Conservation (phyloP, 2,888 invertebrate genomes). For the Ecliptopera silaceata region DNA sequence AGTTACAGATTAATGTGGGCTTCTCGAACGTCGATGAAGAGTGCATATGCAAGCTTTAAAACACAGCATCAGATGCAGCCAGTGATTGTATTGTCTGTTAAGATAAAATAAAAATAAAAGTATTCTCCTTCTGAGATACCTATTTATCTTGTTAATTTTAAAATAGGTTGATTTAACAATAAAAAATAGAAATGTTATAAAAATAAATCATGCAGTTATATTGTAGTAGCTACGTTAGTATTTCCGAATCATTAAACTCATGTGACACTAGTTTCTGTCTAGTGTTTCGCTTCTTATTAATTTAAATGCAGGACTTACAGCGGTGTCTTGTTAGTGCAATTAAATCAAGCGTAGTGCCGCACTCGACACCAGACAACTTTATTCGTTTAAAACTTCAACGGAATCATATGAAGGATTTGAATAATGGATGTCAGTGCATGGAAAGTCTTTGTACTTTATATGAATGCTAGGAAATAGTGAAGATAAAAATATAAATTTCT, state of each 20-base stretch:
- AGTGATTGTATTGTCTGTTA: slow-evolving; percentile 2
- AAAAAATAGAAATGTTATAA: background rate
- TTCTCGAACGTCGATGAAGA: slow-evolving; percentile 39
- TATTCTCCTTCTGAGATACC: background rate
- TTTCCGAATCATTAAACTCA: slow-evolving; percentile 1
- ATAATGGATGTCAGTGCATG: slow-evolving; percentile 28
- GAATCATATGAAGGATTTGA: slow-evolving; percentile 34
- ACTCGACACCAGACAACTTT: slow-evolving; percentile 43
- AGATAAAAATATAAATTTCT: too few species aligned
- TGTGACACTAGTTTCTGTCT: slow-evolving; percentile 34
- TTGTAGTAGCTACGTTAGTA: too few species aligned
- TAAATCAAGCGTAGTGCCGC: slow-evolving; percentile 50
- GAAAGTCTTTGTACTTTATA: slow-evolving; percentile 2
- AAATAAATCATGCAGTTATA: background rate
- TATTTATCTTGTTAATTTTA: too few species aligned
- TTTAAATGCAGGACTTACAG: slow-evolving; percentile 56
- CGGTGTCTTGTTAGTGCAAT: slow-evolving; percentile 63
- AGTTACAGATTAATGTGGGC: slow-evolving; percentile 56
- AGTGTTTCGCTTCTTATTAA: slow-evolving; percentile 50
- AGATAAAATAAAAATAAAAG: background rate
- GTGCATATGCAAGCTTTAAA: slow-evolving; percentile 31
- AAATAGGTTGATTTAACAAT: too few species aligned
- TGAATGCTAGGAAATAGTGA: background rate
- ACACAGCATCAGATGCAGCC: slow-evolving; percentile 31
- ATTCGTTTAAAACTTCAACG: slow-evolving; percentile 47